Conservation (phyloP, 2,113 vertebrate species). For the Nettapus auritus region DNA sequence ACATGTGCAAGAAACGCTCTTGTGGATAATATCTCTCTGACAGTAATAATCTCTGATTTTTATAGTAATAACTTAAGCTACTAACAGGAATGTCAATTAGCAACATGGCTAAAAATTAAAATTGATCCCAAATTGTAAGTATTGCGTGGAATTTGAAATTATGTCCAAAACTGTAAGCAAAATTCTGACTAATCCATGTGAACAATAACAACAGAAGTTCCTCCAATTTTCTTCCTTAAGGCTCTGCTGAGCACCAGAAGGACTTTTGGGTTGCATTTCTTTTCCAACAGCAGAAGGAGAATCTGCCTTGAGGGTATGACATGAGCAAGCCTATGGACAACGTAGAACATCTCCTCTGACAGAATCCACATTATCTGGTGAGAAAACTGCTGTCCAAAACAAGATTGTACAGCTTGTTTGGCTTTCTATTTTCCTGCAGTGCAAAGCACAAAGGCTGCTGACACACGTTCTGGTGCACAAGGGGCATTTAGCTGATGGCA, state of each 20-base stretch:
- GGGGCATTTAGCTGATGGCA: not conserved
- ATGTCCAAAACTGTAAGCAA: not conserved
- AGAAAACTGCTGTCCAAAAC: not conserved
- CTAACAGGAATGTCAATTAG: not conserved
- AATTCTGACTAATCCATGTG: not conserved
- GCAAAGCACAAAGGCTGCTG: not conserved
- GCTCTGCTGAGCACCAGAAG: fast-evolving
- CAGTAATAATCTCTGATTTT: not conserved
- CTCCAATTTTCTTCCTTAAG: not conserved
- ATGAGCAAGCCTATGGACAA: not conserved
- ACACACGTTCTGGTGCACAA: fast-evolving
- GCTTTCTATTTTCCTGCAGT: not conserved
- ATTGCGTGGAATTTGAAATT: not conserved
- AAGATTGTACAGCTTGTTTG: fast-evolving
- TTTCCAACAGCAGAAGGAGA: not conserved
- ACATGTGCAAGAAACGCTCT: not conserved
- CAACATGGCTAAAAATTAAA: not conserved
- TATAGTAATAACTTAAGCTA: not conserved
- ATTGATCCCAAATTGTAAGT: not conserved
- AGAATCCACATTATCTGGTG: not conserved
- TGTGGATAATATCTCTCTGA: not conserved
- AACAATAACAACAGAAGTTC: not conserved
- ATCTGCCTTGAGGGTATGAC: fast-evolving
- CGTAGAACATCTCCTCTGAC: not conserved
- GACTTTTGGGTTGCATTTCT: not conserved